Conservation (phyloP, 1,140 invertebrate species). For the Atta texana region DNA sequence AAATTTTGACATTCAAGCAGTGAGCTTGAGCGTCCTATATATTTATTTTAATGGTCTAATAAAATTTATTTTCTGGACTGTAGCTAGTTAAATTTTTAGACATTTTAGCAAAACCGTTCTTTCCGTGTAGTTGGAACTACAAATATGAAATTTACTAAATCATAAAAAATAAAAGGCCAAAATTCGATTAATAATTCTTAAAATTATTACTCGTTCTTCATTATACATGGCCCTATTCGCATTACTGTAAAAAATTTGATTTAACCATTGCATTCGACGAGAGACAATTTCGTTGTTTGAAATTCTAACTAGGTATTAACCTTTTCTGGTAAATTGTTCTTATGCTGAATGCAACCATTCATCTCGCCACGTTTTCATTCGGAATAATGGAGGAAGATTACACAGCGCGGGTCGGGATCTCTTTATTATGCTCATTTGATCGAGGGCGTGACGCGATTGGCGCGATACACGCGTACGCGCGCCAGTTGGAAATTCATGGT, state of each 20-base stretch:
- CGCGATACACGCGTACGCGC: conserved; percentile 26
- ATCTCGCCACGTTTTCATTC: background rate
- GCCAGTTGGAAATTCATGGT: conserved; percentile 45
- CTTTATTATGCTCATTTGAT: conserved; percentile 58
- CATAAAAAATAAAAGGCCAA: background rate
- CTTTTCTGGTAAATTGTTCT: background rate
- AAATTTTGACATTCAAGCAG: too few species aligned
- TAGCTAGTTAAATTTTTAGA: too few species aligned
- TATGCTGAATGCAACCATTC: background rate
- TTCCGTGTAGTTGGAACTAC: background rate
- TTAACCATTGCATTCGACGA: background rate
- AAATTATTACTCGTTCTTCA: background rate
- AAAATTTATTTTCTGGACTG: too few species aligned
- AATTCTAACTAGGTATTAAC: conserved; percentile 6
- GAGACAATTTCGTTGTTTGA: background rate
- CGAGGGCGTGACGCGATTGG: conserved; percentile 50
- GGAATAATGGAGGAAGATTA: conserved; percentile 33
- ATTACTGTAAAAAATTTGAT: background rate
- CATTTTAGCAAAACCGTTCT: too few species aligned
- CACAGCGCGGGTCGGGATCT: conserved; percentile 26
- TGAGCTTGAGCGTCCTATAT: too few species aligned
- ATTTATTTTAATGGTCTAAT: too few species aligned
- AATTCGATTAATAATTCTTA: background rate
- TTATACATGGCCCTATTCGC: background rate
- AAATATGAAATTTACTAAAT: background rate